A percentile compares a stretch with the other conserved stretches of the same genome.
These are phyloP conservation scores for Puffinus mauretanicus DNA, from an alignment of 2,113 vertebrate species.

Conservation along the genomic window DNA sequence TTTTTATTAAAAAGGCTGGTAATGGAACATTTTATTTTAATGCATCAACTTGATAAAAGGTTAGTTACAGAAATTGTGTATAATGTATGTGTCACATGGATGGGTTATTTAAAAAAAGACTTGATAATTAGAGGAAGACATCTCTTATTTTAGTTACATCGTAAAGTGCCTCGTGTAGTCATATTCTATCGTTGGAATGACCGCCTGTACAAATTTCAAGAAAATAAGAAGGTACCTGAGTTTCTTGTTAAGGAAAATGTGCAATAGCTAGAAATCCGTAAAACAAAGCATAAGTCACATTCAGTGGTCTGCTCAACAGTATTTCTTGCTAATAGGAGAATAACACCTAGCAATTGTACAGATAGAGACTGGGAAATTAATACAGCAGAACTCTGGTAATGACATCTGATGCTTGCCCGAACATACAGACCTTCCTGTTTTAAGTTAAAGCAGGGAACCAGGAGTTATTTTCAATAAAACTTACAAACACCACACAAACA, in stretches of 20 bases:
- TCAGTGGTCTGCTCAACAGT: not conserved
- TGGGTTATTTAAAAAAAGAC: constrained; percentile 71
- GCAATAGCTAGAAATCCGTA: not conserved
- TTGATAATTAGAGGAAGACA: constrained; percentile 54
- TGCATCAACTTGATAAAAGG: constrained; percentile 74
- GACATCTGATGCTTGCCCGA: not conserved
- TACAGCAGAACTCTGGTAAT: not conserved
- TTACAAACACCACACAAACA: not conserved
- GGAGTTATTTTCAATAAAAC: not conserved
- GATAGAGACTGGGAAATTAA: not conserved
- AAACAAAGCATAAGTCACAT: not conserved
- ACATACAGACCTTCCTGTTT: not conserved
- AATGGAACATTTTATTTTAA: constrained; percentile 79
- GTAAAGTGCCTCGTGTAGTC: constrained; percentile 99
- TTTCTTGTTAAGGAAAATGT: constrained; percentile 77
- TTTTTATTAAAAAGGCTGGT: constrained; percentile 82
- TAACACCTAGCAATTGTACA: not conserved
- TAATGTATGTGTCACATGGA: constrained; percentile 68
- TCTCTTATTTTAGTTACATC: constrained; percentile 81
- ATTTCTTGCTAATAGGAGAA: not conserved
- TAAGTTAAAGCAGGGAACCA: not conserved
- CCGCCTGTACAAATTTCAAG: constrained; percentile 99
- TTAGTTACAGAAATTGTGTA: constrained; percentile 75
- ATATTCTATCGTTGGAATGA: constrained; percentile 99
- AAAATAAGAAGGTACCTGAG: constrained; percentile 99